Evolutionary conservation across 2,113 vertebrate species (phyloP).

Genomic region (Oxyura jamaicensis): DNA sequence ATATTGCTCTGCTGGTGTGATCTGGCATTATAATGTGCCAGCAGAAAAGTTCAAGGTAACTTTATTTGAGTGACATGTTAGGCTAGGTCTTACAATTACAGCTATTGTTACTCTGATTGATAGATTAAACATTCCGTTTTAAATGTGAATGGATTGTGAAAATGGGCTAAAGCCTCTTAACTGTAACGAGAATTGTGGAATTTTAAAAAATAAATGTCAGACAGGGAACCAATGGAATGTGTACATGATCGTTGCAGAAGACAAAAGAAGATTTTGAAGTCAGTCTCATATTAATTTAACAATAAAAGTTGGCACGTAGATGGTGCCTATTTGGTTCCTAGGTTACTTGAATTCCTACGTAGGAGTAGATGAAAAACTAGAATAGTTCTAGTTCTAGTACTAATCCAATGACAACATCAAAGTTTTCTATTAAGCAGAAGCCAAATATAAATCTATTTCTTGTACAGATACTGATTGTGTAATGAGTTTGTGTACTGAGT

Average conservation of each 20-base stretch:
- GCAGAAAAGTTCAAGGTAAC: not conserved
- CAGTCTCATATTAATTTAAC: not conserved
- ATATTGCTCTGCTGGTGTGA: not conserved
- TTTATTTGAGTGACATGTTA: not conserved
- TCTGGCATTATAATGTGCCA: not conserved
- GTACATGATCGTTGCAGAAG: not conserved
- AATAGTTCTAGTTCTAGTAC: not conserved
- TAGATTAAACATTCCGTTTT: constrained; percentile 2
- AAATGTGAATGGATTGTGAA: not conserved
- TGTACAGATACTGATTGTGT: too few relatives aligned
- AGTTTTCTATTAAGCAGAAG: not conserved
- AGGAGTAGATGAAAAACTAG: not conserved
- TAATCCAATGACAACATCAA: not conserved
- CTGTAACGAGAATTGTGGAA: not conserved
- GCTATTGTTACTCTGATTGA: not conserved
- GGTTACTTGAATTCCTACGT: not conserved
- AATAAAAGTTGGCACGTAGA: not conserved
- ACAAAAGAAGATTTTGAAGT: not conserved
- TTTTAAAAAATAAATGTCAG: constrained; percentile 27
- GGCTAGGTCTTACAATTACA: not conserved
- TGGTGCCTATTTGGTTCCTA: not conserved
- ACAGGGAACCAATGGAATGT: not conserved
- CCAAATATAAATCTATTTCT: not conserved
- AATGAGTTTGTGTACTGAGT: not conserved
- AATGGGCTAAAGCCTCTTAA: not conserved